Conservation (phyloP, 92 coral and sea anemone genomes). For the Nematostella vectensis region DNA sequence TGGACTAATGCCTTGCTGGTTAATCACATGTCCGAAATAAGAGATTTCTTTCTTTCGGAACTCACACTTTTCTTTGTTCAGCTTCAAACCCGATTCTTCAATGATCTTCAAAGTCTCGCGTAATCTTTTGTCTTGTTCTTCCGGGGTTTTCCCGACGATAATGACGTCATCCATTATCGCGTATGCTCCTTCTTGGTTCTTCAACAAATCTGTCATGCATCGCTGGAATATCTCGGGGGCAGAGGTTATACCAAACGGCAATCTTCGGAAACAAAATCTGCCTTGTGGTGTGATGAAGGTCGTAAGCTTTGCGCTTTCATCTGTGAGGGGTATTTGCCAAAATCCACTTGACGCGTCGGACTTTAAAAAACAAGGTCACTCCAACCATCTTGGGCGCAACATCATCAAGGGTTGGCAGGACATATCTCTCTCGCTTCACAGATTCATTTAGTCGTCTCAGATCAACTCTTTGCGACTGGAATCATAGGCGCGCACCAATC, state of each 20-base stretch:
- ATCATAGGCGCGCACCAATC: conserved; percentile 39
- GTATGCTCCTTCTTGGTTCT: conserved; percentile 17
- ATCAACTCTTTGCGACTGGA: conserved; percentile 22
- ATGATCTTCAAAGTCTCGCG: no score
- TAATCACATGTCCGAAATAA: conserved; percentile 18
- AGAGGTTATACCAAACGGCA: conserved; percentile 7
- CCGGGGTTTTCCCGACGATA: no score
- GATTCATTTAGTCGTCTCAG: conserved; percentile 23
- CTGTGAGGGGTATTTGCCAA: no score
- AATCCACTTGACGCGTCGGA: conserved; percentile 18
- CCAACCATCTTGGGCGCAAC: conserved; percentile 14
- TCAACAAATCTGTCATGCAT: conserved; percentile 30
- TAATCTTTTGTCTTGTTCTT: conserved; percentile 16
- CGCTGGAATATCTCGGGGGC: conserved; percentile 20
- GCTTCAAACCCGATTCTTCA: no score
- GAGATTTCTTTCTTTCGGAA: conserved; percentile 17
- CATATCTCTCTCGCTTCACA: conserved; percentile 18
- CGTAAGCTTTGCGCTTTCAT: no score
- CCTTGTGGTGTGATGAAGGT: no score
- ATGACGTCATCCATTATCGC: conserved; percentile 34
- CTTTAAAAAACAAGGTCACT: conserved; percentile 14
- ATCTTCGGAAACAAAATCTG: conserved; percentile 11
- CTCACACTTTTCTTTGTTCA: no score
- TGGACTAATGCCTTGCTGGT: conserved; percentile 5
- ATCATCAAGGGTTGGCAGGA: conserved; percentile 16